Base-by-base conservation (phyloP, 64 coral and sea anemone genomes). In the Exaiptasia diaphana region DNA sequence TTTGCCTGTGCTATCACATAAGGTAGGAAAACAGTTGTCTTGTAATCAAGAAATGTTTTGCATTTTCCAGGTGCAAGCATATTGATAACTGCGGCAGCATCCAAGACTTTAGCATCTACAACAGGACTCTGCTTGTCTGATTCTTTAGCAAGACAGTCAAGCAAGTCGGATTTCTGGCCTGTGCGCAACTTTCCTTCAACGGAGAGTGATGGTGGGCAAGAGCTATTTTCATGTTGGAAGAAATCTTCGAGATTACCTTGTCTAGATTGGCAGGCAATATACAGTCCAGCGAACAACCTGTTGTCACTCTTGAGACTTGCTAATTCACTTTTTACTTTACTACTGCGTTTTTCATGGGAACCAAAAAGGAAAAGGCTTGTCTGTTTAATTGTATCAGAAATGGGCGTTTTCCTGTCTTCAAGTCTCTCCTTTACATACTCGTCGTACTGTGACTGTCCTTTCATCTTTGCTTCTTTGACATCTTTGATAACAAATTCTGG, bases 31-130 rank as follows among this genome's bases (percentile, higher is more conserved):
- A 88, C 63, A 32, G 18, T 39, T 50, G 58, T 38, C 22, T 59
- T 79, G 76, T 88, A 71, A 44, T 88, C 85, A 39, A 55, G 27
- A 71, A 88, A 88, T 23, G 64, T 88, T 53, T 38, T 79, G 33
- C 34, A 88, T 31, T 72, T 31, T 27, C 63, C 50, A 71, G 85
- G 85, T 12, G 42, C 64, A 57, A 88, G 85, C 85, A 88, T 88
- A 37, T 88, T 80, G 6, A 88, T 33, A 41, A 79, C 71, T 1
- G 65, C 85, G 14, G 85, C 85, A 39, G 53, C 75, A 42, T 88
- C 74, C 53, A 88, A 40, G n/a, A 80, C 36, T 9, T 56, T 30
- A 39, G 38, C 52, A 33, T 88, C 85, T 58, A 88, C 75, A 26
- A 55, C 31, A 53, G 62, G 74, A 45, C 38, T 33, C 75, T 88